Evolutionary conservation across 2,113 vertebrate species (phyloP).

Genomic region (Ammospiza nelsoni): DNA sequence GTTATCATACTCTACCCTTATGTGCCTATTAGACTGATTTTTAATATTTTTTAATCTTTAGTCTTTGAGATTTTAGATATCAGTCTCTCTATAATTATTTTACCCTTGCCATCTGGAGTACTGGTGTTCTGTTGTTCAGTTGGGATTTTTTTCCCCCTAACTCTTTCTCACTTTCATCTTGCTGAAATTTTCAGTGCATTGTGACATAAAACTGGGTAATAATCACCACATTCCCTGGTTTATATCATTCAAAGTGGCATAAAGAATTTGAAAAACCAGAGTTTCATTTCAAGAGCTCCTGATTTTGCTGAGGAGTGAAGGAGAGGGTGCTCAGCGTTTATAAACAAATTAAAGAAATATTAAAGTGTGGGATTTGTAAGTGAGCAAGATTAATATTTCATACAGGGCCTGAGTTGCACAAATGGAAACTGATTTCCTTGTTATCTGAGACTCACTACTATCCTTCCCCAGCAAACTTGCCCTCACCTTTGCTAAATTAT

Average conservation of each 20-base stretch:
- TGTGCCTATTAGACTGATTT: not conserved
- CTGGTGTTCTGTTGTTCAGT: not conserved
- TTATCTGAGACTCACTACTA: not conserved
- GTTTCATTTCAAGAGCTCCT: not conserved
- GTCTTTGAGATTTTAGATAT: not conserved
- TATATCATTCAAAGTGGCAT: not conserved
- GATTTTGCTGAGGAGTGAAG: not conserved
- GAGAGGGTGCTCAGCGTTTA: not conserved
- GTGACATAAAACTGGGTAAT: not conserved
- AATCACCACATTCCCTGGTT: not conserved
- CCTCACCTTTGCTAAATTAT: not conserved
- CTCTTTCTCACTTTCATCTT: not conserved
- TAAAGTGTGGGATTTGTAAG: not conserved
- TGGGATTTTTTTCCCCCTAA: fast-evolving
- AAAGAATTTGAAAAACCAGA: not conserved
- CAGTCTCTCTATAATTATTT: not conserved
- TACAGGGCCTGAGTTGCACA: not conserved
- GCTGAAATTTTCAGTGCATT: not conserved
- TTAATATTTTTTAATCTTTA: not conserved
- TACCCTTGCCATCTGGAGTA: not conserved
- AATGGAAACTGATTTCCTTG: not conserved
- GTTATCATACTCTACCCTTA: not conserved
- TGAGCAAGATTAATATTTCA: not conserved
- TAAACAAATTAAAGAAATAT: not conserved
- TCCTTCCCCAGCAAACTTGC: not conserved